A percentile compares a stretch with the other conserved stretches of the same genome.
These are phyloP conservation scores for Brotula barbata DNA, from an alignment of 2,797 vertebrate species.

Conservation along the genomic window DNA sequence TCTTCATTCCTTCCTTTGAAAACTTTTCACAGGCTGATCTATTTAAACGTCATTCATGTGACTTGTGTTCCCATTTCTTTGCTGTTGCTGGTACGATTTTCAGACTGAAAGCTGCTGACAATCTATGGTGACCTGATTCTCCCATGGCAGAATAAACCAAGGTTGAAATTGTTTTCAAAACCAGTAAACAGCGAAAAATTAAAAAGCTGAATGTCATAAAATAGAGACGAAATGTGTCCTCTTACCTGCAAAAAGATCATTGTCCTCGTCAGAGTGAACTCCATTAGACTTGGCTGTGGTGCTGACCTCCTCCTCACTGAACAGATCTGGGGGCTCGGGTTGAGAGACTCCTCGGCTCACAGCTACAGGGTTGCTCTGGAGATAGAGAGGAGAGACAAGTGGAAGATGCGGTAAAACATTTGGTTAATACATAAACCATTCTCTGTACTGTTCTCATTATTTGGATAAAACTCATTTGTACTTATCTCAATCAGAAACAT, in stretches of 20 bases:
- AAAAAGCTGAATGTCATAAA: background rate
- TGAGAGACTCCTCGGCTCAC: slow-evolving; percentile 67
- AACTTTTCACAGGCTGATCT: too few species aligned
- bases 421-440: background rate
- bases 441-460: background rate
- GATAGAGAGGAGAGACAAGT: background rate
- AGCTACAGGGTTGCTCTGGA: slow-evolving; percentile 65
- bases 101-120: too few species aligned
- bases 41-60: too few species aligned
- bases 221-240: background rate
- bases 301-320: slow-evolving; percentile 63
- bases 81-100: too few species aligned
- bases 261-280: slow-evolving; percentile 85
- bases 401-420: background rate
- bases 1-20: too few species aligned
- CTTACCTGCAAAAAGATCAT: slow-evolving; percentile 91
- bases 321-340: slow-evolving; percentile 66
- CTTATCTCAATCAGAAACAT: too few species aligned
- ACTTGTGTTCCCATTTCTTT: too few species aligned
- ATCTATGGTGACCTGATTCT: too few species aligned
- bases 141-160: too few species aligned
- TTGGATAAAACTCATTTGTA: too few species aligned
- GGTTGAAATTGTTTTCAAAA: background rate
- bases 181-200: background rate
- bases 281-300: slow-evolving; percentile 81